Conservation (phyloP, 2,888 invertebrate genomes). For the Entomobrya proxima region DNA sequence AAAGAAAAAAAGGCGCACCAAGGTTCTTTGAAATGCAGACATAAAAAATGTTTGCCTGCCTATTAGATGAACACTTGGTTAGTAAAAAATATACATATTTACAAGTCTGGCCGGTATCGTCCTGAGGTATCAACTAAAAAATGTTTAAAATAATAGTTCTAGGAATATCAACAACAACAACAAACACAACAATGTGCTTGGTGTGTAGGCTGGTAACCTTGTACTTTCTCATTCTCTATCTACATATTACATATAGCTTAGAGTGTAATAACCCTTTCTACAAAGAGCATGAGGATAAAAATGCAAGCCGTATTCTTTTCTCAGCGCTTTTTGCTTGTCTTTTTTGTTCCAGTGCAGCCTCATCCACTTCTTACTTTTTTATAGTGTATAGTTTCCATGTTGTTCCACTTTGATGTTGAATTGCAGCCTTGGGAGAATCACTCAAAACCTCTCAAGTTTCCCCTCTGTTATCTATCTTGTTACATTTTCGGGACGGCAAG, state of each 20-base stretch:
- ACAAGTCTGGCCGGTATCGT: neutral
- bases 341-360: neutral
- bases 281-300: too few species aligned
- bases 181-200: too few species aligned
- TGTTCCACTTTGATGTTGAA: constrained; percentile 54
- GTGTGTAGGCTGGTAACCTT: neutral
- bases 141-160: neutral
- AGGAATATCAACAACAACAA: neutral
- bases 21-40: neutral
- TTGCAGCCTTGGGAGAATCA: constrained; percentile 59
- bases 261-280: too few species aligned
- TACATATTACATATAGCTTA: too few species aligned
- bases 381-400: neutral
- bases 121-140: neutral
- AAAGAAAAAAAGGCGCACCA: neutral
- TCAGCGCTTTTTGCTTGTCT: neutral
- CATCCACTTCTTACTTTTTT: neutral
- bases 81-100: neutral
- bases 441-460: constrained; percentile 53
- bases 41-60: neutral
- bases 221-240: too few species aligned
- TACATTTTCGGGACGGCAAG: neutral
- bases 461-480: neutral
- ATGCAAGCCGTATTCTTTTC: neutral
- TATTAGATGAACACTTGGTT: neutral